These are phyloP conservation scores for Calameuta idolon DNA, from an alignment of 2,888 invertebrate species.

Conservation along the genomic window DNA sequence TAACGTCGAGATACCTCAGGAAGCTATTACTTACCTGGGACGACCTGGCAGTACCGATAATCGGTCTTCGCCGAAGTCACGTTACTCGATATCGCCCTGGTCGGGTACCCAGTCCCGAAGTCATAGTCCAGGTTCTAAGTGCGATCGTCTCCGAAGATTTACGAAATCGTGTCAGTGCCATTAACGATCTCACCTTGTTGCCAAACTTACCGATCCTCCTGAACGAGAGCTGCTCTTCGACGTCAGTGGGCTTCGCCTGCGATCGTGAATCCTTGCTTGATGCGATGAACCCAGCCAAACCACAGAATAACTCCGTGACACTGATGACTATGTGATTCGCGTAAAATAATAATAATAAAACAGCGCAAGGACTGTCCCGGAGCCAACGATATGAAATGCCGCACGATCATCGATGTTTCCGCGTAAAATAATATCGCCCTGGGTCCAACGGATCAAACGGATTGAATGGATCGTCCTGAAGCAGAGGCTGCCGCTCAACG, in stretches of 20 bases:
- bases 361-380: neutral
- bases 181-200: neutral
- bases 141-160: neutral
- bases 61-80: neutral
- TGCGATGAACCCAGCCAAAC: neutral
- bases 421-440: neutral
- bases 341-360: neutral
- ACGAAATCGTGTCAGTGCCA: neutral
- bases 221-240: neutral
- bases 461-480: slow-evolving; percentile 2
- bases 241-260: neutral
- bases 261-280: neutral
- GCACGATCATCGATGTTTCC: neutral
- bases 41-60: neutral
- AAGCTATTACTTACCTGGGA: neutral
- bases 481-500: neutral
- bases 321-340: neutral
- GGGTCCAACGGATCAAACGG: neutral
- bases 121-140: neutral
- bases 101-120: neutral
- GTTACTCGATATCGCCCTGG: neutral
- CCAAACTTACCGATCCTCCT: neutral
- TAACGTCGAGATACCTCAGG: neutral
- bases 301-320: neutral
- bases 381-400: neutral